These are phyloP conservation scores for Zaprionus bogoriensis DNA, from an alignment of 2,888 invertebrate species.

Conservation along the genomic window DNA sequence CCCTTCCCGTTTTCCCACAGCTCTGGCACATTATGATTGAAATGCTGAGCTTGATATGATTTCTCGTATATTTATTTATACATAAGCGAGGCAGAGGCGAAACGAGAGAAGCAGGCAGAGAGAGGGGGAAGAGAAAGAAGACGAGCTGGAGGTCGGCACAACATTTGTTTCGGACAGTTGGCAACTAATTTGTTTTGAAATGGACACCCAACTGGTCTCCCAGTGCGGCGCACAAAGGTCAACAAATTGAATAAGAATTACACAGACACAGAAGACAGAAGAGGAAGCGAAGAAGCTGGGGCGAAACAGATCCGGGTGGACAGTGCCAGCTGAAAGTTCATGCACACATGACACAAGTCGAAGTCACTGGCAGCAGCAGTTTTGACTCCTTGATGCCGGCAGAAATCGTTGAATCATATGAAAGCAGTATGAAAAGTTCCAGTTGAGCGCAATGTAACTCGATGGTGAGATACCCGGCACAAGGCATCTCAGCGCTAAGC, in stretches of 20 bases:
- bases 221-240: conserved; percentile 42
- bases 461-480: no score
- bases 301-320: not conserved
- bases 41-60: conserved; percentile 57
- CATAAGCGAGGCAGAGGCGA: not conserved
- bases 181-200: conserved; percentile 71
- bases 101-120: no score
- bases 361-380: no score
- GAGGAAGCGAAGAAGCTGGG: not conserved
- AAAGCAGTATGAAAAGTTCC: no score
- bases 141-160: conserved; percentile 26
- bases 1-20: not conserved
- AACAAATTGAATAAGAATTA: conserved; percentile 60
- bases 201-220: conserved; percentile 27
- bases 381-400: not conserved
- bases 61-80: conserved; percentile 1
- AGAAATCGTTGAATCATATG: no score
- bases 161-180: conserved; percentile 75
- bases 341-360: not conserved
- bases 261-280: not conserved
- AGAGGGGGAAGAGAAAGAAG: no score
- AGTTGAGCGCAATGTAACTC: no score
- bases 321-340: not conserved
- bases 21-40: conserved; percentile 57
- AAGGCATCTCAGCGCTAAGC: no score